Evolutionary conservation across 2,113 vertebrate genomes (phyloP), one percentile per base, ranked within the genome.

Genomic region (Nicator chloris): DNA sequence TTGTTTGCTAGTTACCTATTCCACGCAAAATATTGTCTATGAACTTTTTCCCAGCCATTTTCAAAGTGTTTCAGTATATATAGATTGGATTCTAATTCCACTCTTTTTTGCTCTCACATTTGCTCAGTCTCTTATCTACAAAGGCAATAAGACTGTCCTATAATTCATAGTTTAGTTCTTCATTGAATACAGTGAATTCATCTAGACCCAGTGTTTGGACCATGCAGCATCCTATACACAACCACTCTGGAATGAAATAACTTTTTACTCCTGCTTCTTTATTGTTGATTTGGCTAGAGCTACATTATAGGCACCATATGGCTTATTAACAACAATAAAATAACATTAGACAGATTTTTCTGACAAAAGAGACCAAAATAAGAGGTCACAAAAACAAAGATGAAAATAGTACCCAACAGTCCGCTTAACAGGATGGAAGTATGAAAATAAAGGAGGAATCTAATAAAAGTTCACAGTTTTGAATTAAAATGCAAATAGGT

Each of bases 401-500:
- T 2, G 13, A 76, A 85, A 82, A 63, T 9, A 19, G 13, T 65
- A 51, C 1, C 2, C 27, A 64, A 40, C 15, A 30, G 19, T 60
- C 35, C 47, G 12, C 13, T 51, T 49, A 71, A 60, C 8, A 71
- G 27, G 17, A 60, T 11, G 26, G 20, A 91, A 59, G 10, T 16
- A n/a, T 18, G 22, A 60, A 76, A 84, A 56, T 22, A 64, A 71
- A 66, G 37, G 12, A 59, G 7, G 40, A 91, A 54, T 54, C 4
- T 50, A 78, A 63, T 19, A 66, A 68, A 35, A 40, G 22, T 19
- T 59, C 53, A 50, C 24, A 21, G 21, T 50, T 91, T 14, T 68
- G n/a, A 63, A 60, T 76, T 87, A 7, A 60, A 94, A 82, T 2
- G 27, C 95, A 97, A 97, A 97, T 97, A 73, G 69, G 59, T 88